A percentile compares a stretch with the other conserved stretches of the same genome.
These are phyloP conservation scores for Cebus imitator DNA, from an alignment of 2,113 vertebrate genomes.

Conservation along the genomic window DNA sequence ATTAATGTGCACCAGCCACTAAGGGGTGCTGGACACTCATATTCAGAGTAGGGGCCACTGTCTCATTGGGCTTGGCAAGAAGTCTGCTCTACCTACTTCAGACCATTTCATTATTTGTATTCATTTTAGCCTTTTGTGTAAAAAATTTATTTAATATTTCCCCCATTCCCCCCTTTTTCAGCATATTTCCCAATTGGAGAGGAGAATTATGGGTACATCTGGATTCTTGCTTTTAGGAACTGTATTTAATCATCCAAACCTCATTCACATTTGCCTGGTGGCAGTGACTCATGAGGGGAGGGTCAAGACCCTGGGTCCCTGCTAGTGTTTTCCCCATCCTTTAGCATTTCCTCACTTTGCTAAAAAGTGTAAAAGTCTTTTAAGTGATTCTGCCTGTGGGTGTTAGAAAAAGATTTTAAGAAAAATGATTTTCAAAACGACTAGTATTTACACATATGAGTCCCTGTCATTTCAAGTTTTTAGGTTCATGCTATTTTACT, in stretches of 20 bases:
- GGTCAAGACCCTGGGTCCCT: not conserved
- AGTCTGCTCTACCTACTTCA: not conserved
- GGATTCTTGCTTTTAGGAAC: not conserved
- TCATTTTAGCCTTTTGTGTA: not conserved
- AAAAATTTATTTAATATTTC: not conserved
- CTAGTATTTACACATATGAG: not conserved
- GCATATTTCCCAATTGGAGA: not conserved
- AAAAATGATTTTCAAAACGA: not conserved
- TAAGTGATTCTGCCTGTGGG: not conserved
- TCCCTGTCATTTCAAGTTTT: conserved; percentile 11
- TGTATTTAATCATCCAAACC: not conserved
- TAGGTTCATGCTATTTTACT: conserved; percentile 4
- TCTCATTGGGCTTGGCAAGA: not conserved
- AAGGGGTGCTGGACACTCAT: conserved; percentile 48
- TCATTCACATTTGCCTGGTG: not conserved
- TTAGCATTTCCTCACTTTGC: not conserved
- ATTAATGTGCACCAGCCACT: conserved; percentile 46
- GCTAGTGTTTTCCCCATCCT: not conserved
- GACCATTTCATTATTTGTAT: not conserved
- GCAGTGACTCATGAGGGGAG: not conserved
- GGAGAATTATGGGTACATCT: not conserved
- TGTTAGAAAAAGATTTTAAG: not conserved
- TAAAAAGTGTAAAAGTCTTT: not conserved
- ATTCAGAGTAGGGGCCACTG: not conserved
- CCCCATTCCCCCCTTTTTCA: not conserved